These are phyloP conservation scores for Sorex maritimensis DNA, from an alignment of 2,797 vertebrate genomes.

Conservation along the genomic window DNA sequence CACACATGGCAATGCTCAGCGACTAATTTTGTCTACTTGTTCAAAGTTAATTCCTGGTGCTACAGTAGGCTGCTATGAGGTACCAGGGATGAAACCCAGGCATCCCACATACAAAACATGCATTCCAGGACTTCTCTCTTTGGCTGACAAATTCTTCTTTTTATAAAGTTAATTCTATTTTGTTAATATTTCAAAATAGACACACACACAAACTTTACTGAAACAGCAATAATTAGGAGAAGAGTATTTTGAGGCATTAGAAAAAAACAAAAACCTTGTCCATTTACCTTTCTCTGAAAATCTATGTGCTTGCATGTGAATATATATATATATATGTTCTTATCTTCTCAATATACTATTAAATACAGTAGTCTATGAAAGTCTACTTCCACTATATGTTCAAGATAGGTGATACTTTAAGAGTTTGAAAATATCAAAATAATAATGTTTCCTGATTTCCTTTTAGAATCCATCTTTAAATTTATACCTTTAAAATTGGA, in stretches of 20 bases:
- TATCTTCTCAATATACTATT: slow-evolving; percentile 26
- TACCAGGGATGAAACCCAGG: too few species aligned
- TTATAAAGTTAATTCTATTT: slow-evolving; percentile 25
- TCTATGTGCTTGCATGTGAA: not conserved
- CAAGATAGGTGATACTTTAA: not conserved
- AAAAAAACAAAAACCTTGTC: not conserved
- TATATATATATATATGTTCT: not conserved
- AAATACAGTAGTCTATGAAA: not conserved
- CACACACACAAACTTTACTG: not conserved
- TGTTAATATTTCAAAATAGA: slow-evolving; percentile 3
- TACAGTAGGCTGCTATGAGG: too few species aligned
- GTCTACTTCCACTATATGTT: not conserved
- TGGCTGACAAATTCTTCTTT: not conserved
- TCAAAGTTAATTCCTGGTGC: too few species aligned
- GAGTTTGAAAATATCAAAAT: not conserved
- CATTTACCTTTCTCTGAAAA: slow-evolving; percentile 23
- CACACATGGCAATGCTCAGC: too few species aligned
- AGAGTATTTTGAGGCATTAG: not conserved
- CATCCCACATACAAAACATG: too few species aligned
- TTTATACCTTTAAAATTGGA: slow-evolving; percentile 14
- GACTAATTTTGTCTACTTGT: too few species aligned
- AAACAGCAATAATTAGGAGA: not conserved
- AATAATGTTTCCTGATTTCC: not conserved
- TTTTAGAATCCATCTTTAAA: slow-evolving; percentile 37
- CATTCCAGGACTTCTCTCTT: too few species aligned